These are phyloP conservation scores for Dallia pectoralis DNA, from an alignment of 2,797 vertebrate genomes.

Conservation along the genomic window DNA sequence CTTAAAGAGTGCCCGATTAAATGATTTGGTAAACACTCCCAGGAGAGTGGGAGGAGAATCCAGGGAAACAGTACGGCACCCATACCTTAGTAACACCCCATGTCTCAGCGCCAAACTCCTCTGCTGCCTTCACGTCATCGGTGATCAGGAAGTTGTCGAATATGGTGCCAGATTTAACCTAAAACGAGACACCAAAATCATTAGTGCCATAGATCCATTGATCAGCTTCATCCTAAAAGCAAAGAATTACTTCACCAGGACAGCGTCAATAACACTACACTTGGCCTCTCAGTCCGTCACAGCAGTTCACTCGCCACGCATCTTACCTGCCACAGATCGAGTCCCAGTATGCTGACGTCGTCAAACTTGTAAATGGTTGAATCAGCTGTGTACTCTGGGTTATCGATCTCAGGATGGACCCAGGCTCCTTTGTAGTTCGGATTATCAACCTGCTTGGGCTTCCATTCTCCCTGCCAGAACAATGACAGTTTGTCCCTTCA, in stretches of 20 bases:
- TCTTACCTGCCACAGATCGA: slow-evolving; percentile 91
- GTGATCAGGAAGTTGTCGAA: slow-evolving; percentile 90
- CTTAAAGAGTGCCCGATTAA: neutral
- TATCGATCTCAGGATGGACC: slow-evolving; percentile 89
- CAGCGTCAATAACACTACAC: neutral
- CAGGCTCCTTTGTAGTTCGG: slow-evolving; percentile 87
- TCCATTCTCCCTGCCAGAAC: slow-evolving; percentile 83
- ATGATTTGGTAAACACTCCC: neutral
- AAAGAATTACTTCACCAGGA: neutral
- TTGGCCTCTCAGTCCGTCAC: neutral
- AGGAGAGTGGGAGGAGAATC: neutral
- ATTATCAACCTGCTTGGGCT: slow-evolving; percentile 87
- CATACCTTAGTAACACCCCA: slow-evolving; percentile 86
- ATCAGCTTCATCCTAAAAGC: neutral
- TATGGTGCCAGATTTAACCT: slow-evolving; percentile 92
- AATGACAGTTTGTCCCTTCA: neutral
- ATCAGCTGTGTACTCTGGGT: slow-evolving; percentile 84
- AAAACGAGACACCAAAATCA: slow-evolving; percentile 11
- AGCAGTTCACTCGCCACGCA: neutral
- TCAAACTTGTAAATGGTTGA: slow-evolving; percentile 79
- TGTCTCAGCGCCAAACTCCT: slow-evolving; percentile 80
- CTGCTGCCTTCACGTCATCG: slow-evolving; percentile 80
- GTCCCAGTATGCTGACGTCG: slow-evolving; percentile 78
- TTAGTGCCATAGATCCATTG: neutral
- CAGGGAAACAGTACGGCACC: neutral